Conservation (phyloP, 37 sponge, comb jelly and placozoan species). For the Beroe forskalii region DNA sequence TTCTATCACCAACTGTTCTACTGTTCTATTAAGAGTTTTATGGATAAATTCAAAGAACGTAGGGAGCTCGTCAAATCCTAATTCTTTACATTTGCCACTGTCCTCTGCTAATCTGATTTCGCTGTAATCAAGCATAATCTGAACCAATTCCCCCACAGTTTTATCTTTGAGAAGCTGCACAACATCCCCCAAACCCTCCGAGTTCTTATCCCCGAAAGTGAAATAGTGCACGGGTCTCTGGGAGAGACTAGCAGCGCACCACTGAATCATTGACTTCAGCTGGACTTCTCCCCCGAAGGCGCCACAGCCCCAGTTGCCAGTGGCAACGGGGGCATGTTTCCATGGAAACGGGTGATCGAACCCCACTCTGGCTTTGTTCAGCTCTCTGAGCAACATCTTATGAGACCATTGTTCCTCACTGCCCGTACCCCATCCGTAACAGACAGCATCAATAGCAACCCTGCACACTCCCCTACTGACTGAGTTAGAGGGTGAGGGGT, state of each 20-base stretch:
- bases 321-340: slow-evolving; percentile 66
- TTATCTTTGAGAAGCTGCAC: not conserved
- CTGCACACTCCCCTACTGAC: slow-evolving; percentile 71
- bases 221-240: slow-evolving; percentile 69
- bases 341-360: slow-evolving; percentile 47
- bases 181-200: not conserved
- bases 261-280: slow-evolving; percentile 74
- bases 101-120: not conserved
- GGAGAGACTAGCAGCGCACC: slow-evolving; percentile 72
- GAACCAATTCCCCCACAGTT: not conserved
- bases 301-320: slow-evolving; percentile 90
- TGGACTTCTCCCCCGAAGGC: slow-evolving; percentile 74
- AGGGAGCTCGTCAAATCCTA: too few species aligned
- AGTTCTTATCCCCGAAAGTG: slow-evolving; percentile 68
- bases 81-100: not conserved
- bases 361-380: slow-evolving; percentile 72
- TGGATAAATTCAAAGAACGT: too few species aligned
- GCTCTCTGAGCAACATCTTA: slow-evolving; percentile 66
- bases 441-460: slow-evolving; percentile 67
- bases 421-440: slow-evolving; percentile 9
- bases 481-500: too few species aligned
- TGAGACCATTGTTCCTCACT: not conserved
- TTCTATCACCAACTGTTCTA: too few species aligned
- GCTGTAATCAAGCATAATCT: not conserved
- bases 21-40: too few species aligned